phyloP scores from a whole-genome alignment of 2,113 vertebrate species.

The Aphyosemion australe region DNA sequence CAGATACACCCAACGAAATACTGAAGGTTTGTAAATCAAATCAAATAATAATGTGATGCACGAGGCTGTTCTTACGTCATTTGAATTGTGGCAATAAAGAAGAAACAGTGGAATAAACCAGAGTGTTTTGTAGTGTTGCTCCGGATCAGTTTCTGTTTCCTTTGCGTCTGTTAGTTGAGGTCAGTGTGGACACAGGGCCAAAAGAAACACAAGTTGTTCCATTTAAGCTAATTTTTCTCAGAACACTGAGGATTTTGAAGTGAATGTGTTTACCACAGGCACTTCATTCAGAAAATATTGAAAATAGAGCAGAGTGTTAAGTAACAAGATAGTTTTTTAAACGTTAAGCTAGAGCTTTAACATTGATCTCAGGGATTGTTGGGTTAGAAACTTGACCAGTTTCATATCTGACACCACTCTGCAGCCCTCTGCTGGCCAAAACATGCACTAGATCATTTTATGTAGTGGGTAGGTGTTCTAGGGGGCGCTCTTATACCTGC shows the following conservation, averaged over 20 bases:
- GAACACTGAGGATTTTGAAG: background rate
- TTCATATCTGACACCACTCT: too few species aligned
- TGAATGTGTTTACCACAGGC: background rate
- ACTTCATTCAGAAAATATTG: background rate
- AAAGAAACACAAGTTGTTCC: slow-evolving; percentile 16
- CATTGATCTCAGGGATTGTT: too few species aligned
- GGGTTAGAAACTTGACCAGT: too few species aligned
- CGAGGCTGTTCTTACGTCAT: too few species aligned
- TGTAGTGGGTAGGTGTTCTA: too few species aligned
- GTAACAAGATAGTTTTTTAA: too few species aligned
- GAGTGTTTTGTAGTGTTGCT: background rate
- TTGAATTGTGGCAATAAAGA: too few species aligned
- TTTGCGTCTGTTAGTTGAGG: slow-evolving; percentile 27
- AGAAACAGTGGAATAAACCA: background rate
- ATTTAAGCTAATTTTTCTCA: slow-evolving; percentile 6
- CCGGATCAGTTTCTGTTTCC: slow-evolving; percentile 11
- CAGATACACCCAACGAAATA: slow-evolving; percentile 87
- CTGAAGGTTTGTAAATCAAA: slow-evolving; percentile 78
- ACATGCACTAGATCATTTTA: too few species aligned
- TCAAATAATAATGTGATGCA: background rate
- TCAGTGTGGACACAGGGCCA: slow-evolving; percentile 21
- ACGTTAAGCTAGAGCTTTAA: too few species aligned
- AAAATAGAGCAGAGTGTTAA: too few species aligned
- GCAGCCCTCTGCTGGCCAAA: too few species aligned
- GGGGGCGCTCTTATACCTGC: too few species aligned